Base-by-base conservation (phyloP, 2,797 vertebrate genomes). In the Phyllotis vaccarum region DNA sequence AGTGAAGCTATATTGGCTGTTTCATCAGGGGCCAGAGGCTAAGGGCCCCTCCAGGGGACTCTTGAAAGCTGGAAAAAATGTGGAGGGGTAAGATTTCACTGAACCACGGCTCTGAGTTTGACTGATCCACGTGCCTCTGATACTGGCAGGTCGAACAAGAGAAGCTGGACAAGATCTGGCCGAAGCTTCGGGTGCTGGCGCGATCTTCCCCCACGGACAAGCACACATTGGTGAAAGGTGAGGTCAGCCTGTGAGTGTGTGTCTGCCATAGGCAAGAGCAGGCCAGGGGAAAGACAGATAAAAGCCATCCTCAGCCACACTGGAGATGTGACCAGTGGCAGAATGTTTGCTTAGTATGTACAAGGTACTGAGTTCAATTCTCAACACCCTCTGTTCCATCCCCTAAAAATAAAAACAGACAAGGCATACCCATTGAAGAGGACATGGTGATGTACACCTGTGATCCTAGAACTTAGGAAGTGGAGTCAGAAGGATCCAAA, bases 201-300 rank as follows among this genome's bases (percentile, higher is more conserved):
- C 99, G 99, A 9, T 99, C 99, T 0, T 99, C 99, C 0, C 99
- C 99, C 0, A 99, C 99, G 0, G 99, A 99, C 97, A 99, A 99
- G 97, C 99, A 99, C 98, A 99, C 99, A 0, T 98, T 99, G 34
- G 99, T 99, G 54, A 99, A 99, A 99, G 99, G 99, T 99, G 98
- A 97, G 98, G 82, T 0, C 6, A 6, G n/a, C 62, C 34, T 70
- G 94, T 72, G 19, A 17, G 19, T 5, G 3, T 66, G 62, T 9
- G 14, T 58, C 82, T 31, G 24, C 34, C 54, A 0, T 49, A 62
- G 58, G 16, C 31, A 37, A 31, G n/a, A 43, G 86, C 80, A 37
- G 79, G 37, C 64, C 8, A 10, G 58, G 75, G 80, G 0, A 2
- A 75, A 49, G 37, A 6, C 29, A 66, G 80, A 8, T 29, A 54